Base-by-base conservation (phyloP, 2,113 vertebrate species). In the Xiphophorus maculatus region DNA sequence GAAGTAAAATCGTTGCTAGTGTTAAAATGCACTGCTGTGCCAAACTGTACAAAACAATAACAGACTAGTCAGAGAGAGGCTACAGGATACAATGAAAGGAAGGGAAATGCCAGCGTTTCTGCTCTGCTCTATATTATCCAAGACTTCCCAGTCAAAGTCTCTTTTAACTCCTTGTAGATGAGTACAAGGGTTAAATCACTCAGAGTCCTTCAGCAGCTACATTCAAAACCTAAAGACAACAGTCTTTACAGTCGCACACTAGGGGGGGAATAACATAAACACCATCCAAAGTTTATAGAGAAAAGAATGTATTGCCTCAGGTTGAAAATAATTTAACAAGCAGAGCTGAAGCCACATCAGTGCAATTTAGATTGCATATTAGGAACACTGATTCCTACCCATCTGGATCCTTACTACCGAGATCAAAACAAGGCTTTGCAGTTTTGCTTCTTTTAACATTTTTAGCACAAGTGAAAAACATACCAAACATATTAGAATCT, bases 181-280 rank as follows among this genome's bases (percentile, higher is more conserved):
- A 60, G 82, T 79, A 84, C 76, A 91, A 83, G 81, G 91, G 87
- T 90, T 81, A 91, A 91, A 92, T 11, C 85, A 76, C 85, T 93
- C 71, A 0, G 68, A 71, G 71, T 29, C 5, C 29, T 7, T 67
- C 61, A 48, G 35, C 8, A 58, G 25, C 17, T 60, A 54, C 63
- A 60, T 77, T 73, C 65, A 63, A 65, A 79, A 63, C 19, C 22
- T 37, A 19, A 66, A 76, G 70, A 82, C 60, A 60, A 33, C 35
- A 58, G 71, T 15, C 15, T 40, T 69, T 17, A 15, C 14, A 51
- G 64, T 33, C 19, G 61, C 54, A 17, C n/a, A 58, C 25, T 58
- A 8, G 25, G 48, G 48, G 2, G 3, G 8, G 25, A 25, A n/a
- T 25, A 17, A 48, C 44, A 19, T 5, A 48, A 48, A 17, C 44